Conservation (phyloP, 2,888 invertebrate species). For the Patella caerulea region DNA sequence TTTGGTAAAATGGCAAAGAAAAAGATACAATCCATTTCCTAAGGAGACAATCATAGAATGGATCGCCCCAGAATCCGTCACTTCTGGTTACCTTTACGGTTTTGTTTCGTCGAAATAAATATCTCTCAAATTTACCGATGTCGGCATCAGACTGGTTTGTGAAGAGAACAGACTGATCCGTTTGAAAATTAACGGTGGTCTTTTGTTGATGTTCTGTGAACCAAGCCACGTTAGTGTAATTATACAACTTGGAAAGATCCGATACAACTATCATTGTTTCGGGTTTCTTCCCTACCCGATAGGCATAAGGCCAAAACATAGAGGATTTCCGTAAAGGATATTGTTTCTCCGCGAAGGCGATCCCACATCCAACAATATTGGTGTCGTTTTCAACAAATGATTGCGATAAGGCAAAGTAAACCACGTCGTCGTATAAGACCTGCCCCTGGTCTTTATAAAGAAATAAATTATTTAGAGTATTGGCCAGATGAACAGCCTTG, state of each 20-base stretch:
- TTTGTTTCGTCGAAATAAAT: conserved; percentile 28
- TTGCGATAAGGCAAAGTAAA: conserved; percentile 47
- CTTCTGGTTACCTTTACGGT: conserved; percentile 31
- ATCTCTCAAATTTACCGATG: conserved; percentile 22
- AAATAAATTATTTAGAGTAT: conserved; percentile 43
- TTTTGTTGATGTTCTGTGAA: conserved; percentile 30
- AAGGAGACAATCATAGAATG: conserved; percentile 54
- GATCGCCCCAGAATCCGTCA: conserved; percentile 50
- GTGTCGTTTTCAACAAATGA: conserved; percentile 47
- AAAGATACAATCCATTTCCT: conserved; percentile 51
- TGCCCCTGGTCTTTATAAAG: conserved; percentile 33
- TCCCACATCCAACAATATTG: conserved; percentile 51
- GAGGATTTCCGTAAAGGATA: conserved; percentile 24
- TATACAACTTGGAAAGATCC: conserved; percentile 35
- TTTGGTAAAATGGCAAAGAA: conserved; percentile 52
- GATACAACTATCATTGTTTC: conserved; percentile 30
- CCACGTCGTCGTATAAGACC: conserved; percentile 33
- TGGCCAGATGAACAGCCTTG: conserved; percentile 45
- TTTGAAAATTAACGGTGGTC: conserved; percentile 16
- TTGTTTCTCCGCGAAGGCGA: conserved; percentile 48
- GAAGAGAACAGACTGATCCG: conserved; percentile 23
- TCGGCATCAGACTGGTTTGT: conserved; percentile 28
- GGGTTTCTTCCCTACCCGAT: conserved; percentile 24
- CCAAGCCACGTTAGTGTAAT: conserved; percentile 31
- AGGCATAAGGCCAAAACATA: conserved; percentile 53